Base-by-base conservation (phyloP, 2,888 invertebrate genomes). In the Drosophila infuscata region DNA sequence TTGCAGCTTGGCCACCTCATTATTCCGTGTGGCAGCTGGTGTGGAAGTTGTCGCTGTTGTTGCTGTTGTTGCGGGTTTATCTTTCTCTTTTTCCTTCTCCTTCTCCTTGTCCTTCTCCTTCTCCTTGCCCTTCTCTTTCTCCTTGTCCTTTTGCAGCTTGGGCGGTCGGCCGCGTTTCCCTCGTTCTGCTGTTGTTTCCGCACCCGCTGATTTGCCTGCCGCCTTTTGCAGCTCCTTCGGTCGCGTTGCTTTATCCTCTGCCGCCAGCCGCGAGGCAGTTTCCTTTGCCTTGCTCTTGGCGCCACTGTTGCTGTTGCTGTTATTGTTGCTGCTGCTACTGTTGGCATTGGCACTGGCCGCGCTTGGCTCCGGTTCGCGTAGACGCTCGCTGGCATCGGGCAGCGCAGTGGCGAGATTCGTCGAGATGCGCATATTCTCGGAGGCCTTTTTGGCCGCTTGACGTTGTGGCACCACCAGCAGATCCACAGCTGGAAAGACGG, bases 381-480 rank as follows among this genome's bases (percentile, higher is more conserved):
- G 32, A 1, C 89, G 75, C 3, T 86, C 85, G 0, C 54, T 32
- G 12, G 48, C 73, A 51, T 88, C 88, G 0, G 88, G 84, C 60
- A 84, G 66, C 30, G 71, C 53, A 11, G 84, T 67, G 11, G 79
- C 82, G 33, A 93, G 94, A 80, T 95, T 96, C 54, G 95, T 96
- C 29, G 95, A 95, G 71, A 81, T 79, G 17, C 95, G 96, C 95
- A 98, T 96, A 90, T 97, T 97, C 93, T 98, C 97, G 1, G 97
- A 96, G 1, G 98, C 98, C 91, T 97, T 98, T 92, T 97, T 98
- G 33, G 98, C 98, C 35, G 98, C 98, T 93, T 97, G 97, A 61
- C 98, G 94, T 91, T 98, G 98, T 3, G 98, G 98, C 49, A 98
- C 98, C 78, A 98, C 97, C 48, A 93, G 71, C 60, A 97, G 94